These are phyloP conservation scores for Sminthurides bifidus DNA, from an alignment of 1,140 invertebrate species.

Conservation along the genomic window DNA sequence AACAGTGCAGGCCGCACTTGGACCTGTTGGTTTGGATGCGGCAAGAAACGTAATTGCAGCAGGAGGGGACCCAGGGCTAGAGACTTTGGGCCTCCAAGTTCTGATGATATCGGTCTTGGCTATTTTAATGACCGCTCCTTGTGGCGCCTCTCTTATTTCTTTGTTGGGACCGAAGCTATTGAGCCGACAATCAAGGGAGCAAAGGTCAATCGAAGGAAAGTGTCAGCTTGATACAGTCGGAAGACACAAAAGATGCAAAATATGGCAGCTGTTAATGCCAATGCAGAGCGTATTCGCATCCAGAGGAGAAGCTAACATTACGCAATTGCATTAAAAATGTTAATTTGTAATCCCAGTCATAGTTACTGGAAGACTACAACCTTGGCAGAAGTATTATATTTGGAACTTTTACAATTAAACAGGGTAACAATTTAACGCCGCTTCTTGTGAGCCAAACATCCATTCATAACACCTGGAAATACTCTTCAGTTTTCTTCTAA, in stretches of 20 bases:
- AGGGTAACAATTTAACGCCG: too few species aligned
- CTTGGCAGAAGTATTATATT: too few species aligned
- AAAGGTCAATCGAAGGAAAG: neutral
- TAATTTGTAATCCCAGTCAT: too few species aligned
- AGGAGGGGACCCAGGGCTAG: conserved; percentile 13
- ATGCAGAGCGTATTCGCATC: too few species aligned
- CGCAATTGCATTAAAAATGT: too few species aligned
- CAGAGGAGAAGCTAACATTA: too few species aligned
- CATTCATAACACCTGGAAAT: too few species aligned
- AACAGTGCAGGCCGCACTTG: conserved; percentile 37
- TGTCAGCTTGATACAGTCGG: too few species aligned
- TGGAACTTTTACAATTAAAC: too few species aligned
- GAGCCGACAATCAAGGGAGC: neutral
- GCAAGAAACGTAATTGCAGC: conserved; percentile 32
- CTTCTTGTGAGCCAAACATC: too few species aligned
- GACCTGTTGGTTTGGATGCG: conserved; percentile 39
- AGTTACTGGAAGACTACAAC: too few species aligned
- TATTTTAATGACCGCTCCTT: conserved; percentile 59
- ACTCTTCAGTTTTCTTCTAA: too few species aligned
- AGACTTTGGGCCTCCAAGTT: conserved; percentile 42
- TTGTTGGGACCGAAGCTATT: conserved; percentile 42
- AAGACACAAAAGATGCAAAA: neutral
- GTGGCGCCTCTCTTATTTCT: conserved; percentile 47
- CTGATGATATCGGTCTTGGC: conserved; percentile 56
- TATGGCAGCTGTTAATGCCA: neutral